Evolutionary conservation across 1,140 invertebrate species (phyloP).

Genomic region (Acyrthosiphon pisum): DNA sequence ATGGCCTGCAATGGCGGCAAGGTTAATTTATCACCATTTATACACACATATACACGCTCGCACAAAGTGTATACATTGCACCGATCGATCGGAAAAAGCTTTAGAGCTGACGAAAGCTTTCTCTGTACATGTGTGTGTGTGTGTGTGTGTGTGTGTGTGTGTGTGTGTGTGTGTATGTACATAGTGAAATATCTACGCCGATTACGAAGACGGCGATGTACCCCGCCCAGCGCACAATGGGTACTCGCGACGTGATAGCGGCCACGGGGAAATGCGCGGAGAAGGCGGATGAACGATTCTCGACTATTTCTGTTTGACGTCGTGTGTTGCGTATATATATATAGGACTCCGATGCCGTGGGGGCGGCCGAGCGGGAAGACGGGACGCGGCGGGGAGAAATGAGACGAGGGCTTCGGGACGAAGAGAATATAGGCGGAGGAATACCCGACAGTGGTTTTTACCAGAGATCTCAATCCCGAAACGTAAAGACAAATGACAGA

Average conservation of each 20-base stretch:
- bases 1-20: conserved; percentile 36
- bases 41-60: background rate
- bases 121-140: background rate
- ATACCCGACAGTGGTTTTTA: conserved; percentile 26
- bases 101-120: conserved; percentile 56
- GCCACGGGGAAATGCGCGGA: background rate
- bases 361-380: background rate
- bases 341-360: background rate
- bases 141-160: background rate
- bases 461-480: conserved; percentile 28
- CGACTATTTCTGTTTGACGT: conserved; percentile 23
- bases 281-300: background rate
- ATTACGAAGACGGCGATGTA: conserved; percentile 20
- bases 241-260: background rate
- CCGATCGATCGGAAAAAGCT: conserved; percentile 55
- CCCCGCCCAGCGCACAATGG: background rate
- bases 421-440: background rate
- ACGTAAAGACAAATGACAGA: conserved; percentile 46
- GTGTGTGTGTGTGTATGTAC: background rate
- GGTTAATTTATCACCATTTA: conserved; percentile 56
- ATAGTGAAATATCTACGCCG: conserved; percentile 49
- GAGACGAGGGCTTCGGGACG: background rate
- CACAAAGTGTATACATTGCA: conserved; percentile 21
- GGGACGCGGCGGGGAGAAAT: background rate
- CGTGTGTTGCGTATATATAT: background rate